A percentile compares a stretch with the other conserved stretches of the same genome.
Evolutionary conservation across 2,888 invertebrate species (phyloP).

Genomic region (Pyrochroa serraticornis): DNA sequence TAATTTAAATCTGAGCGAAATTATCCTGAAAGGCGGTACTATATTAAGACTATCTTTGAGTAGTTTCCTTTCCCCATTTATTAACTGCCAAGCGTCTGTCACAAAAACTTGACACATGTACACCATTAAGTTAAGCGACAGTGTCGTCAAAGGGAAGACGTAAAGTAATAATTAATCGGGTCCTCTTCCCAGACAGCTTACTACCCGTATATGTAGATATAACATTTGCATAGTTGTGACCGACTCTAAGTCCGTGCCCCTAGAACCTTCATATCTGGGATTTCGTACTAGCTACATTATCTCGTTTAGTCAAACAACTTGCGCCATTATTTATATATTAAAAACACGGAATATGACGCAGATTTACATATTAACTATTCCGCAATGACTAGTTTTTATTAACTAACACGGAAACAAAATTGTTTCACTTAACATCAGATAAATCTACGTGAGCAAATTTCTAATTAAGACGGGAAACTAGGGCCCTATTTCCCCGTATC

Average conservation of each 20-base stretch:
- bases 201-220: constrained; percentile 1
- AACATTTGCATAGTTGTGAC: constrained; percentile 15
- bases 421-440: too few species aligned
- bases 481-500: too few species aligned
- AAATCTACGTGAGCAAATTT: too few species aligned
- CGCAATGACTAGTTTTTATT: too few species aligned
- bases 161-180: constrained; percentile 43
- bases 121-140: constrained; percentile 34
- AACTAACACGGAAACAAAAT: too few species aligned
- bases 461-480: too few species aligned
- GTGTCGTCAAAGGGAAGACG: constrained; percentile 41
- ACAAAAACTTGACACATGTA: constrained; percentile 40
- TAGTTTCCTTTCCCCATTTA: constrained; percentile 31
- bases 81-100: constrained; percentile 28
- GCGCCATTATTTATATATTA: too few species aligned
- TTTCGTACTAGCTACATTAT: too few species aligned
- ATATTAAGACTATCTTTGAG: constrained; percentile 5
- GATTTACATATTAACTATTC: too few species aligned
- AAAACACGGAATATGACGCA: too few species aligned
- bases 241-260: constrained; percentile 7
- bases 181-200: constrained; percentile 2
- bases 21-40: constrained; percentile 4
- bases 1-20: constrained; percentile 8
- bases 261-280: constrained; percentile 14
- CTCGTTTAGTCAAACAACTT: constrained; percentile 2